phyloP scores from a whole-genome alignment of 2,797 vertebrate species.

The Protonibea diacanthus region DNA sequence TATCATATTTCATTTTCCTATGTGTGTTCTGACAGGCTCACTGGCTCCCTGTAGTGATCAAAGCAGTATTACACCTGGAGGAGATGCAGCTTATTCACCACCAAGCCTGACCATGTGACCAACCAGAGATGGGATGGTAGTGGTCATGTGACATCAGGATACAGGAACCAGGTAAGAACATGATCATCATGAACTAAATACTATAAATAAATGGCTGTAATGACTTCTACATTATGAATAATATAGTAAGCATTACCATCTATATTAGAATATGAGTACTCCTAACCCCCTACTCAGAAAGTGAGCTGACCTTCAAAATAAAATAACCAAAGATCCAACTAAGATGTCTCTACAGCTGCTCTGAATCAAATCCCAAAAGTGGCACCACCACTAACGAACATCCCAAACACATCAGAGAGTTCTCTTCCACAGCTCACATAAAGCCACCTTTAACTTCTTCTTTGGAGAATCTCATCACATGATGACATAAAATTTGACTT shows the following conservation, averaged over 20 bases:
- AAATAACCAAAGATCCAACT: background rate
- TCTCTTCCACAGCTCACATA: background rate
- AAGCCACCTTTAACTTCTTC: background rate
- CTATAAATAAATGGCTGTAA: background rate
- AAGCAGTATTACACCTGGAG: constrained; percentile 7
- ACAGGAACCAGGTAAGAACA: constrained; percentile 35
- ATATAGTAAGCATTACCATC: background rate
- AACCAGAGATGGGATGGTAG: constrained; percentile 1
- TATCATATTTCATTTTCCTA: background rate
- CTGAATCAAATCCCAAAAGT: background rate
- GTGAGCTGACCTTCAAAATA: background rate
- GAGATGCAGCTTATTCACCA: background rate
- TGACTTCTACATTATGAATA: background rate
- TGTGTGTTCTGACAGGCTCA: constrained; percentile 42
- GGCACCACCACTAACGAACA: too few relatives aligned
- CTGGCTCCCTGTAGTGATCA: background rate
- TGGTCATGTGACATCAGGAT: constrained; percentile 52
- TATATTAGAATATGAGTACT: background rate
- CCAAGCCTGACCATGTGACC: constrained; percentile 21
- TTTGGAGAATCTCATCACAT: background rate
- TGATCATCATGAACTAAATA: background rate
- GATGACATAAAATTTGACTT: background rate
- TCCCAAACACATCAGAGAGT: background rate
- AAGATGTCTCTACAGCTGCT: background rate
- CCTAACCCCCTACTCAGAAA: background rate